Evolutionary conservation across 64 coral and sea anemone genomes (phyloP).

Genomic region (Platygyra sinensis): DNA sequence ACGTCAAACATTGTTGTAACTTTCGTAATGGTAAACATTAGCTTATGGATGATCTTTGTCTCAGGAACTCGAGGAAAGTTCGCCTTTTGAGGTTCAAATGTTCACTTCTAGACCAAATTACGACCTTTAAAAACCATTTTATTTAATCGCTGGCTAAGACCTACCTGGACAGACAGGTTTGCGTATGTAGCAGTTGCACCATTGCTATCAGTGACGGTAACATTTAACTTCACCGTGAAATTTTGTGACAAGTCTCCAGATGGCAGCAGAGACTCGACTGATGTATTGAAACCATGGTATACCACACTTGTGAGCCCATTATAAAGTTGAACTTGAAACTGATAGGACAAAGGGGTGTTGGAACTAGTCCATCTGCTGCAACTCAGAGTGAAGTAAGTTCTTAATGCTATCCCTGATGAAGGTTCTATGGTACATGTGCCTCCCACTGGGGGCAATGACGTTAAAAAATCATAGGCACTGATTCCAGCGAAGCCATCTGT

Average conservation of each 20-base stretch:
- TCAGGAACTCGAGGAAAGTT: no score
- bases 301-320: conserved; percentile 47
- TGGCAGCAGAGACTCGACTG: conserved; percentile 37
- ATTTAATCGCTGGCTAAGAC: neutral
- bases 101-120: no score
- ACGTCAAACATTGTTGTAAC: no score
- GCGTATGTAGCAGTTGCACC: neutral
- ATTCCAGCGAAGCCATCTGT: conserved; percentile 20
- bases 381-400: conserved; percentile 52
- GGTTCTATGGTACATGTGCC: conserved; percentile 52
- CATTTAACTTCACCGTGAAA: conserved; percentile 8
- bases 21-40: no score
- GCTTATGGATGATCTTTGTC: no score
- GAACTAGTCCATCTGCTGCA: conserved; percentile 41
- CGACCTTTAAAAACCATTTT: no score
- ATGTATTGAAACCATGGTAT: conserved; percentile 35
- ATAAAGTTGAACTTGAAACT: conserved; percentile 47
- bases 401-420: conserved; percentile 24
- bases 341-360: conserved; percentile 45
- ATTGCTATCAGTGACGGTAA: conserved; percentile 11
- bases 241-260: conserved; percentile 20
- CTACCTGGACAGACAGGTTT: neutral
- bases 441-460: conserved; percentile 34
- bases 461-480: conserved; percentile 47
- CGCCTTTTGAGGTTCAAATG: no score